Evolutionary conservation across 2,113 vertebrate genomes (phyloP).

Genomic region (Sturnus vulgaris): DNA sequence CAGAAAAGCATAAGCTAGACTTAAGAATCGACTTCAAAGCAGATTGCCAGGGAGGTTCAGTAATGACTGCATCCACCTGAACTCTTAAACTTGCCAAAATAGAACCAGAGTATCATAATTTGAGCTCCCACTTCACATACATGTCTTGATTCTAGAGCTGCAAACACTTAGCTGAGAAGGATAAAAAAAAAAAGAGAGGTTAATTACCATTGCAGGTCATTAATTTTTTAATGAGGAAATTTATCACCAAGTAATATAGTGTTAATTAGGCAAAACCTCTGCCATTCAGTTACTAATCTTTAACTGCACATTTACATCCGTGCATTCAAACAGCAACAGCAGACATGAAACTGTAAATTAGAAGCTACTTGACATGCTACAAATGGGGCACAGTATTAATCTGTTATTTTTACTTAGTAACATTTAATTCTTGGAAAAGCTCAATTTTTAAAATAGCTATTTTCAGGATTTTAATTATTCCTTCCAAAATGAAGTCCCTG

Average conservation of each 20-base stretch:
- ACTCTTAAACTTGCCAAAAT: background rate
- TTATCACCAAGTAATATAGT: background rate
- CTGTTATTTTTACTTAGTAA: background rate
- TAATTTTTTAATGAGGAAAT: background rate
- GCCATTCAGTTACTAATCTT: background rate
- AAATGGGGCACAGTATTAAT: background rate
- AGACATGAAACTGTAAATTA: background rate
- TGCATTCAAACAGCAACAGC: background rate
- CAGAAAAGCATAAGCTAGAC: slow-evolving; percentile 74
- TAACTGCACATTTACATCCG: background rate
- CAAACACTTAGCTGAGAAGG: background rate
- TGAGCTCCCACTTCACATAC: background rate
- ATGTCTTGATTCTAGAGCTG: background rate
- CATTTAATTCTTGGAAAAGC: background rate
- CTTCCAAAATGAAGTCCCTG: background rate
- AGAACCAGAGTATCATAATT: background rate
- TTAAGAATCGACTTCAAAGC: slow-evolving; percentile 79
- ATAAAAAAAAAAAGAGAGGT: background rate
- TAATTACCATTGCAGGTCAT: background rate
- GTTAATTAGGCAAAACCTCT: background rate
- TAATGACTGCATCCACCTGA: slow-evolving; percentile 46
- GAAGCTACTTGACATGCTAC: background rate
- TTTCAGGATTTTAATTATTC: background rate
- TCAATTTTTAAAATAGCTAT: background rate
- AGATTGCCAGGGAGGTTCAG: slow-evolving; percentile 46